Evolutionary conservation across 2,797 vertebrate genomes (phyloP), one percentile per base, ranked within the genome.

Genomic region (Phaenicophaeus curvirostris): DNA sequence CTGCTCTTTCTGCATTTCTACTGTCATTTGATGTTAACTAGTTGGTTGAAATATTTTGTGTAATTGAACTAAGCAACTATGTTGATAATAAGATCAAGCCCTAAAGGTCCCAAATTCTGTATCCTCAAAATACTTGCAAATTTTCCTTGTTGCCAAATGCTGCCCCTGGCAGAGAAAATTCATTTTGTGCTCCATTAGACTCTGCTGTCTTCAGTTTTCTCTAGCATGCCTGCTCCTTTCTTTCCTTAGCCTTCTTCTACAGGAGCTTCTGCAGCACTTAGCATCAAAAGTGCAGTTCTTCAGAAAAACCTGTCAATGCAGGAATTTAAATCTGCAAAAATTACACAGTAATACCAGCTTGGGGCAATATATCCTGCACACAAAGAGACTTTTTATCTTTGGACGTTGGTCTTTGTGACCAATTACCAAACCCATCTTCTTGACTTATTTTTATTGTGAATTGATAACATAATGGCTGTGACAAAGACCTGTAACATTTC

Each of bases 111-210:
- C 68, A 72, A 86, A 86, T 82, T 80, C 85, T 58, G 9, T 75
- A 87, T 46, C 66, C 66, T 87, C 51, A 89, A 92, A 95, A 89
- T 69, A 87, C 69, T 95, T 41, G 23, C 48, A 95, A 91, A 93
- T 87, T 80, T 95, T 87, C 13, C 69, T 44, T 91, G 46, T 89
- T 35, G 3, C 25, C 76, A 93, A 94, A 87, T 59, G 76, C 62
- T 89, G 89, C 87, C 89, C n/a, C 90, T 92, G 92, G 95, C 82
- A 94, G 54, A 94, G 18, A 92, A 95, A 94, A 96, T 78, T 74
- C 46, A 91, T 95, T 96, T 95, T 96, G 85, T 92, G 93, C 93
- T 95, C 95, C 87, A 95, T 96, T 96, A 96, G 68, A 13, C 15
- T 94, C 58, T 78, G 37, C 79, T 91, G 73, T 84, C 92, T 81